Conservation (phyloP, 2,113 vertebrate genomes). For the Thunnus thynnus region DNA sequence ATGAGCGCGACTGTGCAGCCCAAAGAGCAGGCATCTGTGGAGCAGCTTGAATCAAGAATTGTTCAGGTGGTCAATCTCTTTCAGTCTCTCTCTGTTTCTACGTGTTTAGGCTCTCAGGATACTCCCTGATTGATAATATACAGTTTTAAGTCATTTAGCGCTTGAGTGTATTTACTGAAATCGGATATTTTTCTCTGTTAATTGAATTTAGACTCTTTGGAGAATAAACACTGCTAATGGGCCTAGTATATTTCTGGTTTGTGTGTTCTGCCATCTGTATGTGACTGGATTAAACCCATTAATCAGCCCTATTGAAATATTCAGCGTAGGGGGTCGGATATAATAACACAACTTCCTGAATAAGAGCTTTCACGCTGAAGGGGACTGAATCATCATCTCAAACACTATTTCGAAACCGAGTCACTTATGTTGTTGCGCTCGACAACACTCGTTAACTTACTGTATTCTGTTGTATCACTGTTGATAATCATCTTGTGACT, state of each 20-base stretch:
- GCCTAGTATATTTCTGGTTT: too few relatives aligned
- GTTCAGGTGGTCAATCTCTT: constrained; percentile 87
- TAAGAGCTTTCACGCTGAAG: not conserved
- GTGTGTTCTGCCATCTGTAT: too few relatives aligned
- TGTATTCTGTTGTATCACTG: not conserved
- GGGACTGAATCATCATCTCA: not conserved
- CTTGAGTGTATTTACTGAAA: too few relatives aligned
- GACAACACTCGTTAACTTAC: not conserved
- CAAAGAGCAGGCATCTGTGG: constrained; percentile 91
- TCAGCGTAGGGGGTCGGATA: not conserved
- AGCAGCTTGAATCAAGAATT: constrained; percentile 96
- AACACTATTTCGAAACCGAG: not conserved
- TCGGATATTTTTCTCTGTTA: not conserved
- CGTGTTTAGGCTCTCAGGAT: not conserved
- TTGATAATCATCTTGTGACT: constrained; percentile 25
- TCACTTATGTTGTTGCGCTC: not conserved
- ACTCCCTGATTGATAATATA: not conserved
- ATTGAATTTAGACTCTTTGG: not conserved
- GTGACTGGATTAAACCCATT: too few relatives aligned
- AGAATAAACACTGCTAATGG: not conserved
- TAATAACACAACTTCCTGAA: not conserved
- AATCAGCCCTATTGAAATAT: not conserved
- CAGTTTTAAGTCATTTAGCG: not conserved
- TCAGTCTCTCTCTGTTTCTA: not conserved
- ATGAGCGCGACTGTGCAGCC: constrained; percentile 90